A percentile compares a stretch with the other conserved stretches of the same genome.
Evolutionary conservation across 2,888 invertebrate genomes (phyloP).

Genomic region (Leuctra nigra): DNA sequence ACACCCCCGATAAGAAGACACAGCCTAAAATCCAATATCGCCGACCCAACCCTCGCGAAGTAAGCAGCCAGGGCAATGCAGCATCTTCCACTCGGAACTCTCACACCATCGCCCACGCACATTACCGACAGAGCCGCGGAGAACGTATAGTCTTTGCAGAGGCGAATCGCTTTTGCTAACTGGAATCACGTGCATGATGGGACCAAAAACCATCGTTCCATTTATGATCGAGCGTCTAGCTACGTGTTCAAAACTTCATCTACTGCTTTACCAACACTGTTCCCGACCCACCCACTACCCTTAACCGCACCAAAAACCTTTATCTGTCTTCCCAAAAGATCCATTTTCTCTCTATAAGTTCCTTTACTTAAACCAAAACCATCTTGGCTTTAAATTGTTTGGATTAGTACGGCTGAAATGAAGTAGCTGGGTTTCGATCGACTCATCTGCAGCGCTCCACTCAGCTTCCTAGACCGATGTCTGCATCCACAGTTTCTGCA

Average conservation of each 20-base stretch:
- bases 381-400: not conserved
- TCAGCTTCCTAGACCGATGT: too few species aligned
- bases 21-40: constrained; percentile 28
- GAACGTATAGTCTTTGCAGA: not conserved
- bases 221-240: constrained; percentile 23
- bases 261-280: not conserved
- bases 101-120: constrained; percentile 2
- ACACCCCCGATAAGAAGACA: constrained; percentile 18
- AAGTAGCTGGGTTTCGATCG: not conserved
- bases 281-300: not conserved
- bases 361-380: not conserved
- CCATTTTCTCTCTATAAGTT: not conserved
- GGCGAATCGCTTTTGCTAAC: constrained; percentile 13
- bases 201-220: constrained; percentile 12
- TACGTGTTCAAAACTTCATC: constrained; percentile 26
- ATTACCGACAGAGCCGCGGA: not conserved
- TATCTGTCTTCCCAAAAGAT: constrained; percentile 4
- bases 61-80: constrained; percentile 17
- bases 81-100: constrained; percentile 15
- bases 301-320: not conserved
- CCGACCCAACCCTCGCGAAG: constrained; percentile 21
- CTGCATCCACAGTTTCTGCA: too few species aligned
- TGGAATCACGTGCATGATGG: constrained; percentile 19
- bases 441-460: too few species aligned
- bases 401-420: not conserved